Evolutionary conservation across 2,888 invertebrate genomes (phyloP).

Genomic region (Aspidiotus rigidus): DNA sequence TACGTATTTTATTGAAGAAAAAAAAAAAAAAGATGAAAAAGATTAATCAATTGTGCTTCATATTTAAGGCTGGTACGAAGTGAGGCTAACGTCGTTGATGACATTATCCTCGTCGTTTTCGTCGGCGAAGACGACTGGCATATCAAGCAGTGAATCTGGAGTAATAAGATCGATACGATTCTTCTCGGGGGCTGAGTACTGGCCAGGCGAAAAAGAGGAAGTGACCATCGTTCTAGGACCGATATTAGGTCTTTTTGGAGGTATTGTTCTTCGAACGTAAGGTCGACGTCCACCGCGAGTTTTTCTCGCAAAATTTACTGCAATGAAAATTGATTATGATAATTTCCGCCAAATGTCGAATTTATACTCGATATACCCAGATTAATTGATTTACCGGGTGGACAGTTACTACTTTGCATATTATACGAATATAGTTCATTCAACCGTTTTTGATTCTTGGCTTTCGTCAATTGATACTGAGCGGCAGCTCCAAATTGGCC

Average conservation of each 20-base stretch:
- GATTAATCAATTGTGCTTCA: not conserved
- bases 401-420: no score
- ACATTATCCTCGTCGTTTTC: constrained; percentile 36
- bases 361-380: no score
- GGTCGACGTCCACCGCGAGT: constrained; percentile 27
- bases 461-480: not conserved
- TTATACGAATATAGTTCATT: not conserved
- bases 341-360: no score
- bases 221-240: not conserved
- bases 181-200: not conserved
- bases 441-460: not conserved
- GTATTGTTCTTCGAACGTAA: constrained; percentile 22
- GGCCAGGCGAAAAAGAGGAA: constrained; percentile 15
- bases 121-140: constrained; percentile 41
- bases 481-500: no score
- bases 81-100: constrained; percentile 25
- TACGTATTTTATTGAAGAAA: no score
- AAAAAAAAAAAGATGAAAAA: no score
- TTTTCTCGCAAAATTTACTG: constrained; percentile 16
- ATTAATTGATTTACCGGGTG: no score
- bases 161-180: constrained; percentile 37
- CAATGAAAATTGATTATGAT: not conserved
- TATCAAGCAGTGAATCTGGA: constrained; percentile 40
- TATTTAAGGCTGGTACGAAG: constrained; percentile 18
- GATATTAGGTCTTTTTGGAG: constrained; percentile 10